Conservation (phyloP, 2,113 vertebrate species). For the Pelecanus crispus region DNA sequence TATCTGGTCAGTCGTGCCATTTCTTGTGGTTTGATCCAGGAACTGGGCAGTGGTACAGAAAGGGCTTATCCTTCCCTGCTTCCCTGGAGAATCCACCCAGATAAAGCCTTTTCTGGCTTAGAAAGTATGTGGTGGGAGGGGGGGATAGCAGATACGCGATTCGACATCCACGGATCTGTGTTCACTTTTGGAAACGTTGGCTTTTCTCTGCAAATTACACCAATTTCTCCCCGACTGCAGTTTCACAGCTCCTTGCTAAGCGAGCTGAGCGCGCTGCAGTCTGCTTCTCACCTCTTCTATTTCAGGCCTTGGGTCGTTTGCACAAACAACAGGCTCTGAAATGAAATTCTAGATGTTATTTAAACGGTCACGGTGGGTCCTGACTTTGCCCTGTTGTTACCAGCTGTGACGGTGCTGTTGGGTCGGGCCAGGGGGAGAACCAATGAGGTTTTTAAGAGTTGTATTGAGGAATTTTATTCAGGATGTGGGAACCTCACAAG, state of each 20-base stretch:
- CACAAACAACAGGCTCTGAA: neutral
- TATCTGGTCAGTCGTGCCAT: fast-evolving
- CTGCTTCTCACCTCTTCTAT: neutral
- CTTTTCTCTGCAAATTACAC: neutral
- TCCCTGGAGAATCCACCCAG: neutral
- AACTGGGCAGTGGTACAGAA: neutral
- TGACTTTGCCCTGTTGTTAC: neutral
- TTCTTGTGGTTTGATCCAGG: neutral
- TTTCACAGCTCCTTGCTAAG: neutral
- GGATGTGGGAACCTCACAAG: neutral
- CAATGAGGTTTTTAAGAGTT: neutral
- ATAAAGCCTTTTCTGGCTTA: neutral
- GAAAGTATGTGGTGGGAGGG: neutral
- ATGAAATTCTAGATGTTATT: neutral
- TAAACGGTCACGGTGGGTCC: neutral
- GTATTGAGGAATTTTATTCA: neutral
- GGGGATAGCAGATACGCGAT: neutral
- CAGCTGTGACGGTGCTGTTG: neutral
- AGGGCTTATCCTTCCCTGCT: neutral
- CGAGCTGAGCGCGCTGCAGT: neutral
- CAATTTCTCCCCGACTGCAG: neutral
- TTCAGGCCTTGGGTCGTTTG: neutral
- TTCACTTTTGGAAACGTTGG: neutral
- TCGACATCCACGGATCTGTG: neutral
- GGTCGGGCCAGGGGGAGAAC: neutral